Conservation (phyloP, 2,797 vertebrate genomes). For the Tragopan temminckii region DNA sequence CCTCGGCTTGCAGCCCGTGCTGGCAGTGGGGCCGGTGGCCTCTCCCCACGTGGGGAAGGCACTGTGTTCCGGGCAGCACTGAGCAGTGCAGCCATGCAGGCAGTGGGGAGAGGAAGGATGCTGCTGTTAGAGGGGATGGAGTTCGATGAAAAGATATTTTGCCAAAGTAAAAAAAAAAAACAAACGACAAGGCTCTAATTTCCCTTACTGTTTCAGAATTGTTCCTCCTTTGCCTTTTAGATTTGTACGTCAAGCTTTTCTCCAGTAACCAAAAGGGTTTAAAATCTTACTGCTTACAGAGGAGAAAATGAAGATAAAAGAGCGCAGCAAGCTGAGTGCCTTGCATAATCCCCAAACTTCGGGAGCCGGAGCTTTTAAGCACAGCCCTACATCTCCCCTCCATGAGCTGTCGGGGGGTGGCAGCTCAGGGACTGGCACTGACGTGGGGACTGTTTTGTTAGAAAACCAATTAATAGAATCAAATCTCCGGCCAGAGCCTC, state of each 20-base stretch:
- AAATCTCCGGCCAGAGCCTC: not conserved
- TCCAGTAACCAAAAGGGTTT: constrained; percentile 7
- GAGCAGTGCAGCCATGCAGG: not conserved
- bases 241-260: not conserved
- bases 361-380: constrained; percentile 49
- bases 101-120: not conserved
- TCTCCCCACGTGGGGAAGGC: not conserved
- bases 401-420: constrained; percentile 37
- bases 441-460: not conserved
- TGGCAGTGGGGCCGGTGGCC: not conserved
- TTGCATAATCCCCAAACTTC: constrained; percentile 65
- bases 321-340: constrained; percentile 44
- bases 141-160: not conserved
- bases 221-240: not conserved
- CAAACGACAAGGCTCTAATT: not conserved
- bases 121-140: not conserved
- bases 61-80: not conserved
- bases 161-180: not conserved
- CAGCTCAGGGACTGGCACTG: not conserved
- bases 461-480: not conserved
- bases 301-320: not conserved
- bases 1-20: not conserved
- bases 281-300: constrained; percentile 46
- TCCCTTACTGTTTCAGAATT: not conserved
- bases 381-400: constrained; percentile 14